These are phyloP conservation scores for Machaerirhynchus nigripectus DNA, from an alignment of 2,113 vertebrate species.

Conservation along the genomic window DNA sequence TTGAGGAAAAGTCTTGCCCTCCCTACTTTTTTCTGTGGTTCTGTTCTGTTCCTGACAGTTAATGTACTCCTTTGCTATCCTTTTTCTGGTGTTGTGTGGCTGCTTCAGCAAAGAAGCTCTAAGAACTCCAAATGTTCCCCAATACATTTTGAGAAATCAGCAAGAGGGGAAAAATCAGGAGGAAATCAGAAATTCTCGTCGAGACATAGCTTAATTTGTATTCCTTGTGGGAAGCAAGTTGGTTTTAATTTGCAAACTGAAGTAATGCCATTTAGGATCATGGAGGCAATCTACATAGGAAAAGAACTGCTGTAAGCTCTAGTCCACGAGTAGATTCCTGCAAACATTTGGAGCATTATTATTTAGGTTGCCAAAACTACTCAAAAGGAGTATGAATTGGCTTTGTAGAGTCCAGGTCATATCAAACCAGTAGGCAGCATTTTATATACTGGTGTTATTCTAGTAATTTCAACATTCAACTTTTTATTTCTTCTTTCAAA, in stretches of 20 bases:
- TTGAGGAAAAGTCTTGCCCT: not conserved
- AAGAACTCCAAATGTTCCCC: not conserved
- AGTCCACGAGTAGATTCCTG: not conserved
- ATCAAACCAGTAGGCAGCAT: not conserved
- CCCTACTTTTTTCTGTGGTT: not conserved
- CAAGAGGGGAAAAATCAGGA: not conserved
- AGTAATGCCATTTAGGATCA: not conserved
- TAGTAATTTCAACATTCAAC: not conserved
- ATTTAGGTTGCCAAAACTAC: not conserved
- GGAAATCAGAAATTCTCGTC: not conserved
- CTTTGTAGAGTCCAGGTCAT: not conserved
- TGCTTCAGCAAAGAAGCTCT: not conserved
- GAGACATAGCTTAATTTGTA: not conserved
- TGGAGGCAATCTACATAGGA: not conserved
- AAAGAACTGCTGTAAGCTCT: not conserved
- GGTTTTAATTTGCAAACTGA: not conserved
- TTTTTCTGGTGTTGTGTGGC: not conserved
- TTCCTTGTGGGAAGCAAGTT: fast-evolving
- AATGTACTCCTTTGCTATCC: not conserved
- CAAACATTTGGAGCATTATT: not conserved
- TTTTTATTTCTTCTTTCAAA: not conserved
- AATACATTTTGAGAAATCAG: not conserved
- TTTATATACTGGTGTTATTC: not conserved
- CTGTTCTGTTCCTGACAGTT: not conserved
- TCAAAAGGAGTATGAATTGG: not conserved